Base-by-base conservation (phyloP, 2,888 invertebrate genomes). In the Caenorhabditis doughertyi region DNA sequence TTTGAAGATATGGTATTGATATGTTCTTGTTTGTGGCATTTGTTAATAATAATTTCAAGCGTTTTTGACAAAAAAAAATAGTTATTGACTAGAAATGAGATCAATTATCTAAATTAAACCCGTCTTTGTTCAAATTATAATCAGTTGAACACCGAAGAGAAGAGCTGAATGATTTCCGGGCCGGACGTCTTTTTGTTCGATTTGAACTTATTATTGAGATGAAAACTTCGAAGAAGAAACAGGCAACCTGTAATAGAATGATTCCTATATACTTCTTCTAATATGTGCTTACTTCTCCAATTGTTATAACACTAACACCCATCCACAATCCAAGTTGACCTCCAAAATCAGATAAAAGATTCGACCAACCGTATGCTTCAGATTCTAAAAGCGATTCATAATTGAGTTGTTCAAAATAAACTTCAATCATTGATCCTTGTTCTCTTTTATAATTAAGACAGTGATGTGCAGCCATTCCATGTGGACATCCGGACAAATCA, bases 361-460 rank as follows among this genome's bases (percentile, higher is more conserved):
- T 90, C 8, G 89, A 83, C 79, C 87, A 79, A 79, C 88, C 90
- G 73, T 90, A 90, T 9, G 90, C 90, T 81, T 90, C 90, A 25
- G 85, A 88, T 71, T 90, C 90, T 11, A 84, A 60, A 8, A 90
- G 85, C 5, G 86, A 84, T 73, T 90, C 90, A 74, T 90, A 90
- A 77, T 90, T 90, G 65, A 90, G 84, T 70, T 91, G 89, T 58
- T 90, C 90, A 62, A 89, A 90, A 76, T 88, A 90, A 0, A 90
- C 89, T 73, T 90, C 90, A 27, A 90, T 86, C 82, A 89, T 81
- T 25, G 88, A 68, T 44, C 83, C 79, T 51, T 83, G 81, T 56
- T 87, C 84, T n/a, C 89, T 74, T 81, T 88, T 88, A 71, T 90
- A 89, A 39, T 85, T 73, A 11, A 90, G 80, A 68, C 90, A 91